Base-by-base conservation (phyloP, 2,888 invertebrate species). In the Parochlus steinenii region DNA sequence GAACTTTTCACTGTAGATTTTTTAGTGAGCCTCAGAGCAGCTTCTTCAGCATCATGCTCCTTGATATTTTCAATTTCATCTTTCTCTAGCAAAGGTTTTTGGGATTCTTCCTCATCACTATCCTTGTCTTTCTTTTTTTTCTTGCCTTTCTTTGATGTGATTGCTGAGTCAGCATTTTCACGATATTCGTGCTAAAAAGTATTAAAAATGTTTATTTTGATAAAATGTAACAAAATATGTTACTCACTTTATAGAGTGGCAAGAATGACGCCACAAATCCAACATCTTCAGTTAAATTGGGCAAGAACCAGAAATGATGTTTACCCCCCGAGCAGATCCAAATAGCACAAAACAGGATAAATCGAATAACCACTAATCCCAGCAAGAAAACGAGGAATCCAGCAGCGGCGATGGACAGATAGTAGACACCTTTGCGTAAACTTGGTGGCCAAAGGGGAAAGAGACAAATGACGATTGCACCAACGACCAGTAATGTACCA, bases 361-460 rank as follows among this genome's bases (percentile, higher is more conserved):
- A 66, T 35, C 97, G 78, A 15, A 95, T 65, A 16, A 93, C 73
- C 11, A 89, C 87, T 52, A 97, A 63, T 10, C 77, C 79, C 46
- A 99, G 72, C 46, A 99, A 89, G 49, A 92, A 74, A 31, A 92
- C 86, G 37, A 99, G 73, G 63, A 97, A 90, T 6, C 82, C 89
- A 19, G 93, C 93, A 1, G 89, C 95, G 0, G 83, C 85, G 44
- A 98, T 73, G 54, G 92, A 92, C 43, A 97, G 61, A 59, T 98
- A 98, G 63, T 98, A 98, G 10, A 98, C 95, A 41, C 90, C 90
- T 57, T 83, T 74, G 46, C 81, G 71, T 47, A 95, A 79, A 46
- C 82, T 76, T 36, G 85, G 81, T 1, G 98, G 98, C 98, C 98
- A 99, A 37, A 99, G 63, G n/a, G 98, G 98, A 64, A 97, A 99